phyloP scores from a whole-genome alignment of 1,140 invertebrate genomes.

The Campodea augens region DNA sequence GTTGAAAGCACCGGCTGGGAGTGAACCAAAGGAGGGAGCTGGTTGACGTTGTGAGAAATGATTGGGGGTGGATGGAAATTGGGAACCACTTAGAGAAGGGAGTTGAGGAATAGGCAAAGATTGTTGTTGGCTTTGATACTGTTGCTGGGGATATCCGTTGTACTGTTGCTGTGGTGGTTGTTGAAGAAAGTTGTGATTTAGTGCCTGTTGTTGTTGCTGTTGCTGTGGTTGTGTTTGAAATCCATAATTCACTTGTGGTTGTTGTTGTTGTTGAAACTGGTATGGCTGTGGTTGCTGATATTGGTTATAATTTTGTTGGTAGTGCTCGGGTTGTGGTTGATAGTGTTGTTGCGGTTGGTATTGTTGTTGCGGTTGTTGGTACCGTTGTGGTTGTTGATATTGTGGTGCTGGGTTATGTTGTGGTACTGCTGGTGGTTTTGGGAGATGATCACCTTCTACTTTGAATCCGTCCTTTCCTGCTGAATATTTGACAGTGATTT shows the following conservation, averaged over 20 bases:
- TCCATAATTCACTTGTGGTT: slow-evolving; percentile 1
- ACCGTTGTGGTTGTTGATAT: neutral
- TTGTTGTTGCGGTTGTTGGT: slow-evolving; percentile 1
- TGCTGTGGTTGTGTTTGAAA: slow-evolving; percentile 7
- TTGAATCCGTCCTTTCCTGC: slow-evolving; percentile 43
- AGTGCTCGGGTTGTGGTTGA: slow-evolving; percentile 1
- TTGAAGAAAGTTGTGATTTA: neutral
- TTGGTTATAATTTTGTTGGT: neutral
- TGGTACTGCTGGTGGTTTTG: slow-evolving; percentile 8
- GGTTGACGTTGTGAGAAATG: too few species aligned
- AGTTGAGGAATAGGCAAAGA: slow-evolving; percentile 11
- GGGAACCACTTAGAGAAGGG: slow-evolving; percentile 8
- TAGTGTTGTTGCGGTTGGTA: neutral
- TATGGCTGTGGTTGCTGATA: slow-evolving; percentile 7
- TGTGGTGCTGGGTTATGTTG: slow-evolving; percentile 3
- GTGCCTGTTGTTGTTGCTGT: slow-evolving; percentile 6
- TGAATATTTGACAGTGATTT: slow-evolving; percentile 39
- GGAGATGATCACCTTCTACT: slow-evolving; percentile 22
- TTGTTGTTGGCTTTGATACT: slow-evolving; percentile 12
- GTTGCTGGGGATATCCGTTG: slow-evolving; percentile 13
- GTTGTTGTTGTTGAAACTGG: slow-evolving; percentile 10
- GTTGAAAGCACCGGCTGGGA: neutral
- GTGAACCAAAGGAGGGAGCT: neutral
- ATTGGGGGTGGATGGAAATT: slow-evolving; percentile 11
- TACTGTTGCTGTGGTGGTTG: slow-evolving; percentile 8